Conservation (phyloP, 64 coral and sea anemone species). For the Porites lutea region DNA sequence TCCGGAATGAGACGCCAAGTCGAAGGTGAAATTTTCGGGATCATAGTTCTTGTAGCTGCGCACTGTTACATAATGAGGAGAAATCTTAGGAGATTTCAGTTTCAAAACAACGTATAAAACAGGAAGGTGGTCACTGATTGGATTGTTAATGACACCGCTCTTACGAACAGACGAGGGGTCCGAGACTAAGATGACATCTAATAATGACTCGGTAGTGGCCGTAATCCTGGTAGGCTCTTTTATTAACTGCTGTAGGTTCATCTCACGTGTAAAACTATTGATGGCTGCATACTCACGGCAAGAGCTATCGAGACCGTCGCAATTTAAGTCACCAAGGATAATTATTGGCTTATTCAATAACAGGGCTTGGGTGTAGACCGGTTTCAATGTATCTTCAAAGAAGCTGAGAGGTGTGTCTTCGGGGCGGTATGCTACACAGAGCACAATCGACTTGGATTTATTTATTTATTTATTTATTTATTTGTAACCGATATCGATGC, state of each 20-base stretch:
- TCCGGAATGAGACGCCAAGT: conserved; percentile 28
- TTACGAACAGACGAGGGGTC: not conserved
- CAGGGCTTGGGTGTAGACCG: conserved; percentile 57
- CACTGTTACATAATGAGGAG: conserved; percentile 20
- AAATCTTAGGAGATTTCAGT: conserved; percentile 10
- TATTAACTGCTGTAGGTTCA: conserved; percentile 54
- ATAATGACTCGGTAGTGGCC: conserved; percentile 10
- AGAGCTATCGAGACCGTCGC: conserved; percentile 3
- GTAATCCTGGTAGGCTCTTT: conserved; percentile 53
- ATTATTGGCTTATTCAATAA: conserved; percentile 30
- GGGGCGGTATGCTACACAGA: conserved; percentile 57
- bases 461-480: no score
- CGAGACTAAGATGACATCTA: conserved; percentile 49
- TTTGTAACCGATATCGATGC: no score
- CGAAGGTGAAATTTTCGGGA: not conserved
- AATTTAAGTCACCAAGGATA: conserved; percentile 58
- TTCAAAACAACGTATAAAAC: conserved; percentile 31
- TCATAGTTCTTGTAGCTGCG: conserved; percentile 32
- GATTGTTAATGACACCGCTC: conserved; percentile 15
- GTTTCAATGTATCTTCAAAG: conserved; percentile 49
- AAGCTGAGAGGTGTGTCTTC: conserved; percentile 38
- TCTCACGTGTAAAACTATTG: conserved; percentile 10
- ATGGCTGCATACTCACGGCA: conserved; percentile 39
- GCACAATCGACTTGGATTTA: conserved; percentile 22
- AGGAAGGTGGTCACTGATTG: conserved; percentile 61